Evolutionary conservation across 2,797 vertebrate genomes (phyloP).

Genomic region (Orientallactaga sibirica): DNA sequence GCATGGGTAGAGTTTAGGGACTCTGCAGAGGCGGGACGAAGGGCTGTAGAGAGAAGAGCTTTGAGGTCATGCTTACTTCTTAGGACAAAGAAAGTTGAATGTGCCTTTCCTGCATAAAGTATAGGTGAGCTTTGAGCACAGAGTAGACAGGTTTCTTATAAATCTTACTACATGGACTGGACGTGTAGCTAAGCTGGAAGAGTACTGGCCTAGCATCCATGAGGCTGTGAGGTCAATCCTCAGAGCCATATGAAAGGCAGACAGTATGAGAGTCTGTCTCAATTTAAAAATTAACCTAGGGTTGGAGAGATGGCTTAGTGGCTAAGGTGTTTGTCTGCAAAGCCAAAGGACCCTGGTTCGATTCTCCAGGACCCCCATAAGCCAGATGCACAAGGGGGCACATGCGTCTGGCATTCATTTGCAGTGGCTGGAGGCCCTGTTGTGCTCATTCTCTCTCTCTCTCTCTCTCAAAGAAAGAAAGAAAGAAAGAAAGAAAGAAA

Average conservation of each 20-base stretch:
- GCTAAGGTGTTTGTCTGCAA: too few species aligned
- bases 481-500: too few species aligned
- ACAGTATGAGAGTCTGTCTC: background rate
- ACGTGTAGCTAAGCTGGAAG: background rate
- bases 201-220: background rate
- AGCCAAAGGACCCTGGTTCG: too few species aligned
- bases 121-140: background rate
- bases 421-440: too few species aligned
- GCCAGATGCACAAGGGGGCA: too few species aligned
- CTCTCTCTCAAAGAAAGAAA: too few species aligned
- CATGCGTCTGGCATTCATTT: too few species aligned
- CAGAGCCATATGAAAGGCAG: too few species aligned
- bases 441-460: too few species aligned
- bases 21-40: background rate
- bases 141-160: background rate
- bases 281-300: too few species aligned
- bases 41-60: background rate
- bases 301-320: too few species aligned
- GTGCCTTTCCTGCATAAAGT: background rate
- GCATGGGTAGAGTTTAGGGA: background rate
- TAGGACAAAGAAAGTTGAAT: background rate
- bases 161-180: background rate
- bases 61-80: background rate
- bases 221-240: background rate
- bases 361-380: too few species aligned